Base-by-base conservation (phyloP, 35 echinoderm and acorn worm genomes). In the Apostichopus californicus region DNA sequence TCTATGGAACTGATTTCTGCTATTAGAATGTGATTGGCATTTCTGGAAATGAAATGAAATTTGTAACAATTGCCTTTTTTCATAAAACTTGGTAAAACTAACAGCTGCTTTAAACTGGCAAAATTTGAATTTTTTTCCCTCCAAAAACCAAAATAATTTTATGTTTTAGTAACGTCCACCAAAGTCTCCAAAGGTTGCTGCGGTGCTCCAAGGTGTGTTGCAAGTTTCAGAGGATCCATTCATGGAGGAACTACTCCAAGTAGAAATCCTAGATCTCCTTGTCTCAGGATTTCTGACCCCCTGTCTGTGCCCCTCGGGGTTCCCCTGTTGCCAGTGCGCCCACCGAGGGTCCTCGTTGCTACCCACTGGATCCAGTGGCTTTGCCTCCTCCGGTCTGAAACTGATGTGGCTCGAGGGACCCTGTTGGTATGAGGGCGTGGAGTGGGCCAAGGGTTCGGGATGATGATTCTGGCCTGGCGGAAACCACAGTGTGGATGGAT, bases 371-470 rank as follows among this genome's bases (percentile, higher is more conserved):
- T 21, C 57, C 15, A 20, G 13, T 34, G 9, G 23, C 17, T 65
- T 65, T 5, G n/a, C 10, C 10, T 18, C 18, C 8, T 89, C 68
- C 54, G 81, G 57, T 59, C 86, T 55, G 23, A 72, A 55, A 66
- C 63, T 55, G 23, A 89, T 26, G 28, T 89, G 86, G 64, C 61
- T 72, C 7, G 86, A 66, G 9, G 95, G 95, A 54, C 95, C 95
- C 54, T 87, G 91, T n/a, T 87, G 78, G 58, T 54, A 96, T 17
- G 92, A 89, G 8, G 95, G 95, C 1, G 92, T 91, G 57, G 95
- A 96, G 72, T 96, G 95, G 60, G 95, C 95, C 9, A 96, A 54
- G 9, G 95, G 95, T 75, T 93, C 87, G 8, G 87, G 87, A 6
- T 46, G 34, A 57, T 82, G 57, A 14, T 55, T 60, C 63, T 79